These are phyloP conservation scores for Taphrorychus bicolor DNA, from an alignment of 2,888 invertebrate genomes.

Conservation along the genomic window DNA sequence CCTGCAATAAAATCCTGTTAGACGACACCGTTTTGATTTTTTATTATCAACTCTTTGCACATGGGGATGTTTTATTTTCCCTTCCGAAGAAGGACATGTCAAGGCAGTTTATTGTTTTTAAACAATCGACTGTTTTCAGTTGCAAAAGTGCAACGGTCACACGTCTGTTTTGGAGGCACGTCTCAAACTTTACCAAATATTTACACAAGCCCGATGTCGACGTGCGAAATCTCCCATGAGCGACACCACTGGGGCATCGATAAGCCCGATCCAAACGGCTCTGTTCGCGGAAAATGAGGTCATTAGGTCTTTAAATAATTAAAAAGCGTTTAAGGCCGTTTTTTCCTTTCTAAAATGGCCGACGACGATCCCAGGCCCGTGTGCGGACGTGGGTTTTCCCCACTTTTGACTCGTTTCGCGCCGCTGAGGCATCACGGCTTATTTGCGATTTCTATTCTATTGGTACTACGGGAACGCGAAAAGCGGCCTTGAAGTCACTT, in stretches of 20 bases:
- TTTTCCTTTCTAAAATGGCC: conserved; percentile 40
- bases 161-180: no score
- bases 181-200: no score
- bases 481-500: conserved; percentile 15
- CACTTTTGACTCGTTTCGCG: conserved; percentile 14
- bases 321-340: conserved; percentile 42
- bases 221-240: conserved; percentile 11
- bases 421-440: conserved; percentile 1
- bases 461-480: conserved; percentile 8
- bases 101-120: neutral
- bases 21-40: conserved; percentile 4
- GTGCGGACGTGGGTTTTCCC: conserved; percentile 24
- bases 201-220: neutral
- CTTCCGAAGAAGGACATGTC: neutral
- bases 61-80: neutral
- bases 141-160: neutral
- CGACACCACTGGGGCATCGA: neutral
- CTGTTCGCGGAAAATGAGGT: conserved; percentile 39
- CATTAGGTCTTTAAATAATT: conserved; percentile 41
- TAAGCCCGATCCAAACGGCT: conserved; percentile 22
- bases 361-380: no score
- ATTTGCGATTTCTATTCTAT: conserved; percentile 13
- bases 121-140: no score
- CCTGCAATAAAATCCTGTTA: conserved; percentile 6
- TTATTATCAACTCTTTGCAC: neutral